Base-by-base conservation (phyloP, 2,797 vertebrate genomes). In the Fistularia commersonii region DNA sequence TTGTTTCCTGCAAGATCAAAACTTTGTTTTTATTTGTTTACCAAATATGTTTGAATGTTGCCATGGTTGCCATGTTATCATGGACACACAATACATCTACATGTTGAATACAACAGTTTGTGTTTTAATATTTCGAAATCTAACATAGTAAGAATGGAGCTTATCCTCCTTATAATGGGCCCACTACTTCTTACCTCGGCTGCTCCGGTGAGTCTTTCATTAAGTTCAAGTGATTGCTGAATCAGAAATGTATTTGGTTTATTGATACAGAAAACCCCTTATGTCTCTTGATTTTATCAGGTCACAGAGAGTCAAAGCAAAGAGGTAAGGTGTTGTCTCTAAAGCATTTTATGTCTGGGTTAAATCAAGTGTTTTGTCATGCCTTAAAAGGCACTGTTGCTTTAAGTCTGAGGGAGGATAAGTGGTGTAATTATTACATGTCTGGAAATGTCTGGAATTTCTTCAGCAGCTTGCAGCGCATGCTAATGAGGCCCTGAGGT, bases 401-500 rank as follows among this genome's bases (percentile, higher is more conserved):
- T 65, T 65, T 56, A n/a, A 39, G 62, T 67, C 47, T 66, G 66
- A 60, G 43, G 8, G 41, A 23, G 13, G 40, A 58, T 72, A 52
- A 71, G 57, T 64, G 39, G 13, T 43, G 54, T 74, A 32, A 61
- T 66, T 71, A 38, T 48, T 5, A 13, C 70, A 66, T 77, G 72
- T 71, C 65, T 82, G 63, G 51, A 74, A 61, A 69, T 53, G 72
- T 75, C 43, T 73, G 61, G 51, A 76, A 70, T 71, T 72, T 67
- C 45, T 66, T 64, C 61, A 68, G 72, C 83, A 86, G 78, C 63
- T 65, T 61, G 74, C 66, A 6, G 77, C 79, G 6, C 84, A 90
- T 76, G 84, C 87, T 60, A 87, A 89, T 68, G 66, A 74, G 14
- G 87, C 84, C 69, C 67, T 87, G 58, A 83, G 80, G 74, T 80